phyloP scores from a whole-genome alignment of 1,140 invertebrate genomes.

The Drosophila sulfurigaster region DNA sequence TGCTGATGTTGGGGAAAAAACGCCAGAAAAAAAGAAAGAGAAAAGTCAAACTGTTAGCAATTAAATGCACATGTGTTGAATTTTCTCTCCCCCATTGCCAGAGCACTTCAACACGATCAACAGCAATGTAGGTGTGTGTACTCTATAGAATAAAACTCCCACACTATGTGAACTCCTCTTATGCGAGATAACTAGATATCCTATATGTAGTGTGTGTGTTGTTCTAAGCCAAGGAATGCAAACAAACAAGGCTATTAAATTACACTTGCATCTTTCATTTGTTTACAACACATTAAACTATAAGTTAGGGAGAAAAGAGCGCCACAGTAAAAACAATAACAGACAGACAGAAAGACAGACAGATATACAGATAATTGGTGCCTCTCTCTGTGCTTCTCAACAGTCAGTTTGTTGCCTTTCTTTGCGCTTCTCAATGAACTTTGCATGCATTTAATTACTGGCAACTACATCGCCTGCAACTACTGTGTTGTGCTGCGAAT shows the following conservation, averaged over 20 bases:
- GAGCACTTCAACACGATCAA: too few relatives aligned
- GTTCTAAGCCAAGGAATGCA: not conserved
- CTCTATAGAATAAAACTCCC: not conserved
- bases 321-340: conserved; percentile 22
- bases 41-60: conserved; percentile 47
- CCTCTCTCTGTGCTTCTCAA: conserved; percentile 31
- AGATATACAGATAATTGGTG: conserved; percentile 12
- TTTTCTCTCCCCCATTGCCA: not conserved
- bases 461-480: conserved; percentile 14
- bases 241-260: conserved; percentile 2
- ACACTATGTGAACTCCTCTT: not conserved
- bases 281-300: not conserved
- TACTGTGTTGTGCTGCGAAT: conserved; percentile 33
- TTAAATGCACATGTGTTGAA: conserved; percentile 55
- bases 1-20: conserved; percentile 7
- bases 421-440: conserved; percentile 45
- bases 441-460: conserved; percentile 57
- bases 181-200: not conserved
- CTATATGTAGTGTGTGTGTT: not conserved
- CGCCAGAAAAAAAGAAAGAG: conserved; percentile 22
- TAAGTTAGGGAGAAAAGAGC: conserved; percentile 9
- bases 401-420: conserved; percentile 14
- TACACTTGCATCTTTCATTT: not conserved
- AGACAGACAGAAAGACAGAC: not conserved
- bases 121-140: too few relatives aligned